Evolutionary conservation across 1,140 invertebrate species (phyloP).

Genomic region (Dendrolimus kikuchii): DNA sequence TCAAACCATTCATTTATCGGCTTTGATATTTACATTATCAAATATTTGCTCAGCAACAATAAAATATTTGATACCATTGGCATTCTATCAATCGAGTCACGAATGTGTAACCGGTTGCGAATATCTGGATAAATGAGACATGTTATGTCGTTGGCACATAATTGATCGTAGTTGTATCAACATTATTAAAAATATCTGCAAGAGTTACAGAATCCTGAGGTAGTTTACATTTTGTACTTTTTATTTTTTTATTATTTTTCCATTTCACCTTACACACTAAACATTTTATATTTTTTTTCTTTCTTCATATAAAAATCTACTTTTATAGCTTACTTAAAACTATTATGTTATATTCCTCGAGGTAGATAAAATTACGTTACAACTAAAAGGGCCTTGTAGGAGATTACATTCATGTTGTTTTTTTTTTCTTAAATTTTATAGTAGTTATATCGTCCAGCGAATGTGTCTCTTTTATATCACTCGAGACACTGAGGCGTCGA

Average conservation of each 20-base stretch:
- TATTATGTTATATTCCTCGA: constrained; percentile 60
- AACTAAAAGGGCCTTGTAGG: constrained; percentile 47
- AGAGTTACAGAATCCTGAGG: constrained; percentile 65
- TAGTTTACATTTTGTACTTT: constrained; percentile 70
- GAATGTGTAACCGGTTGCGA: too few relatives aligned
- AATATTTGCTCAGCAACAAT: too few relatives aligned
- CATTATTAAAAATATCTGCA: constrained; percentile 34
- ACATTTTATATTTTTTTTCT: constrained; percentile 45
- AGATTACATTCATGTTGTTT: constrained; percentile 29
- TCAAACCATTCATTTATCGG: constrained; percentile 15
- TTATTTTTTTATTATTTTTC: constrained; percentile 52
- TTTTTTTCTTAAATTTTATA: neutral
- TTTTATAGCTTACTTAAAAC: constrained; percentile 60
- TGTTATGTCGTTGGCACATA: constrained; percentile 6
- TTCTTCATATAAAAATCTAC: constrained; percentile 68
- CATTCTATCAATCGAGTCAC: too few relatives aligned
- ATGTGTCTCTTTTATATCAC: neutral
- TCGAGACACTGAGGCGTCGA: constrained; percentile 15
- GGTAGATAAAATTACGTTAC: constrained; percentile 69
- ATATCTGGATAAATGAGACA: too few relatives aligned
- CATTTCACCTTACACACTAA: constrained; percentile 46
- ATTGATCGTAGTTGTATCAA: constrained; percentile 25
- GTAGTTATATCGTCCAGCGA: constrained; percentile 1
- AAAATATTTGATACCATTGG: too few relatives aligned
- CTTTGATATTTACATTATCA: constrained; percentile 12